Evolutionary conservation across 2,888 invertebrate genomes (phyloP).

Genomic region (Drosophila meridiana): DNA sequence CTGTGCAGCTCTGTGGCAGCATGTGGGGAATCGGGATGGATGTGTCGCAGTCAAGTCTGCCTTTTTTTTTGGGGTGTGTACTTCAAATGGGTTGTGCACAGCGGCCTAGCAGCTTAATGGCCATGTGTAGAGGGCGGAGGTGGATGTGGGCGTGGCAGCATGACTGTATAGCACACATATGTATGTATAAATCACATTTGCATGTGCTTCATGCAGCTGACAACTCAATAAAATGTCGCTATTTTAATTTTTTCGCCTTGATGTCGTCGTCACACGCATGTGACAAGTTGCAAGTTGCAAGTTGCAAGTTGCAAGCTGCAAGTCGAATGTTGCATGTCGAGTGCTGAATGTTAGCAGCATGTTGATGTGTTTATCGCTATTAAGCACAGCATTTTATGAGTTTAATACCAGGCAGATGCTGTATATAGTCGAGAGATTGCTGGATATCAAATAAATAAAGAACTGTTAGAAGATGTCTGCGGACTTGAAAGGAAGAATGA

Average conservation of each 20-base stretch:
- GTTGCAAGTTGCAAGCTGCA: constrained; percentile 39
- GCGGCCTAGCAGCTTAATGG: constrained; percentile 29
- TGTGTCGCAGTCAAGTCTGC: constrained; percentile 19
- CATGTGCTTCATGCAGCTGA: constrained; percentile 70
- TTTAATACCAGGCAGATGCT: constrained; percentile 51
- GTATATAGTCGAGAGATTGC: constrained; percentile 5
- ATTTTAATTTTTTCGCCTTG: constrained; percentile 63
- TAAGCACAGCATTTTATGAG: constrained; percentile 55
- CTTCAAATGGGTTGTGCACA: constrained; percentile 33
- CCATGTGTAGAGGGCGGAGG: constrained; percentile 21
- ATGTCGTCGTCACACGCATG: constrained; percentile 66
- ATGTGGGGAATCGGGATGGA: constrained; percentile 40
- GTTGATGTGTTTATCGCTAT: constrained; percentile 76
- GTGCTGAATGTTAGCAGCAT: constrained; percentile 17
- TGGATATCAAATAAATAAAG: neutral
- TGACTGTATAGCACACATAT: neutral
- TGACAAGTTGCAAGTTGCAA: constrained; percentile 48
- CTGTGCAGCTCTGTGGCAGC: constrained; percentile 4
- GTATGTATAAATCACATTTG: constrained; percentile 39
- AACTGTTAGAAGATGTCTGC: neutral
- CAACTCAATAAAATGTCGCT: constrained; percentile 79
- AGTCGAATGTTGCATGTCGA: constrained; percentile 38
- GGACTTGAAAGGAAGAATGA: neutral
- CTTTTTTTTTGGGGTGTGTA: constrained; percentile 70
- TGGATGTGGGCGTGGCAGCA: constrained; percentile 59